Evolutionary conservation across 64 coral and sea anemone genomes (phyloP).

Genomic region (Trachythela sp.): DNA sequence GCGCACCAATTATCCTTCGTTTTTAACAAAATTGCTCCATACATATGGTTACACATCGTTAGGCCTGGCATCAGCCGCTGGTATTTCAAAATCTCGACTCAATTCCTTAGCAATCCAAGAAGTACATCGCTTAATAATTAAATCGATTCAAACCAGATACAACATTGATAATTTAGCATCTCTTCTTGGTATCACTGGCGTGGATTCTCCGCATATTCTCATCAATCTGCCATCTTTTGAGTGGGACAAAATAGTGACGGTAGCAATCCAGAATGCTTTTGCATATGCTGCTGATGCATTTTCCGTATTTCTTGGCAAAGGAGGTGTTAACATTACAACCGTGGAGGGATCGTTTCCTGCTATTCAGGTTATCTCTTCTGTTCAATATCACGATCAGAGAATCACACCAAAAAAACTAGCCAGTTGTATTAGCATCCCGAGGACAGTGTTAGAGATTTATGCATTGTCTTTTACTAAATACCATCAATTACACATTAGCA

Average conservation of each 20-base stretch:
- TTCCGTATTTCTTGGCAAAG: not conserved
- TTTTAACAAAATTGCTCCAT: not conserved
- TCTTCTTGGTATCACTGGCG: not conserved
- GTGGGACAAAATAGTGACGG: not conserved
- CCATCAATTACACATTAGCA: not conserved
- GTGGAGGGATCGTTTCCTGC: not conserved
- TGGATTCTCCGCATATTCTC: not conserved
- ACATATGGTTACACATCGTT: not conserved
- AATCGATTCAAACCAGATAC: not conserved
- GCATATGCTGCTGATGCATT: not conserved
- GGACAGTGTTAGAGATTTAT: not conserved
- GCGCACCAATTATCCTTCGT: not conserved
- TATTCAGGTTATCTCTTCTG: not conserved
- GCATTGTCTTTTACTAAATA: not conserved
- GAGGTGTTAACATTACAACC: not conserved
- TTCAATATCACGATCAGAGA: not conserved
- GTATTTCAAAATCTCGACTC: not conserved
- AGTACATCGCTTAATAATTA: not conserved
- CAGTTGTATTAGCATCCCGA: not conserved
- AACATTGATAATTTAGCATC: not conserved
- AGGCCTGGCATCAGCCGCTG: not conserved
- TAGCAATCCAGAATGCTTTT: not conserved
- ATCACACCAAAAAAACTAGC: not conserved
- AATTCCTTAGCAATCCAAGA: not conserved
- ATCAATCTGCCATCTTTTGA: slow-evolving; percentile 11